Conservation (phyloP, 2,113 vertebrate species). For the Coreoperca whiteheadi region DNA sequence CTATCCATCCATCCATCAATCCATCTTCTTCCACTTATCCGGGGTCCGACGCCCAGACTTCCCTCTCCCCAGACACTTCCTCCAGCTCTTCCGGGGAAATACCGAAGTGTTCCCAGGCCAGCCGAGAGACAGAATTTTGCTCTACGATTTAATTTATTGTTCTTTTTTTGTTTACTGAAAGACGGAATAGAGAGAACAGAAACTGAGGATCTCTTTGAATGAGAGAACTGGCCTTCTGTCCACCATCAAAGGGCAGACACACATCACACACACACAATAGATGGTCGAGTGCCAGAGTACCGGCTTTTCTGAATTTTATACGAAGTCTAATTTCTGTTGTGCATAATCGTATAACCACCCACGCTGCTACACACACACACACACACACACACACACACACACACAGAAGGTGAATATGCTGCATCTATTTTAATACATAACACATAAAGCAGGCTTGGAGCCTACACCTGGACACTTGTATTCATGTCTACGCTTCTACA, state of each 20-base stretch:
- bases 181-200: constrained; percentile 19
- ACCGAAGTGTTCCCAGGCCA: too few species aligned
- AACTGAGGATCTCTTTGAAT: constrained; percentile 23
- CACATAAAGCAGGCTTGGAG: constrained; percentile 7
- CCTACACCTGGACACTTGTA: constrained; percentile 46
- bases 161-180: not conserved
- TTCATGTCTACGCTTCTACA: not conserved
- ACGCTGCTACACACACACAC: not conserved
- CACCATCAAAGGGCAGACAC: constrained; percentile 43
- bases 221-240: constrained; percentile 22
- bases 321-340: constrained; percentile 16
- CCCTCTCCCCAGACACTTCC: too few species aligned
- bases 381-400: constrained; percentile 33
- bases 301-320: constrained; percentile 28
- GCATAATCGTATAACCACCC: constrained; percentile 28
- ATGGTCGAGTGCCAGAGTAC: constrained; percentile 7
- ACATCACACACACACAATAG: constrained; percentile 23
- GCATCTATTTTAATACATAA: constrained; percentile 49
- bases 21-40: too few species aligned
- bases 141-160: not conserved
- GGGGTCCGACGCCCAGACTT: too few species aligned
- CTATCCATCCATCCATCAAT: too few species aligned
- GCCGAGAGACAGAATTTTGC: too few species aligned
- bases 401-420: constrained; percentile 13
- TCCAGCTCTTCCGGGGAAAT: too few species aligned